Base-by-base conservation (phyloP, 2,888 invertebrate species). In the Apodemia duryi region DNA sequence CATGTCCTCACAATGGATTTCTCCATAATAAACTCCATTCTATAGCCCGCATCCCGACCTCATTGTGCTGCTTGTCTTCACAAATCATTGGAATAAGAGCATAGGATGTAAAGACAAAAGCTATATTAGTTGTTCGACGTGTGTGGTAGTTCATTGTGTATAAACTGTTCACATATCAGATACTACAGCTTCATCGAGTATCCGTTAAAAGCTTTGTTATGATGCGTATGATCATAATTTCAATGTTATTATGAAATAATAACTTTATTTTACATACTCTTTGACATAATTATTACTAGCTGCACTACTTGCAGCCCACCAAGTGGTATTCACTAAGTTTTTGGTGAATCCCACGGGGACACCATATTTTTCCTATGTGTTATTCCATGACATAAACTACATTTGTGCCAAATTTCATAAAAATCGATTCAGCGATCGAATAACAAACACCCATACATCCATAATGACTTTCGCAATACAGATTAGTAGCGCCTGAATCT, bases 21-120 rank as follows among this genome's bases (percentile, higher is more conserved):
- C 73, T 72, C 69, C 70, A 77, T 77, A 84, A 75, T 83, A 84
- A 85, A 83, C 79, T 73, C 85, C 75, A 89, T 91, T 88, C 84
- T 88, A 72, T 72, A 72, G 81, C 91, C 91, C 91, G 91, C 91
- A 91, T 91, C 88, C 86, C 85, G 75, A 71, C 72, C 79, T 79
- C 78, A 88, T 90, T 90, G 88, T 90, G 82, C 61, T 78, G 72
- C 87, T 87, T 85, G 86, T 83, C 86, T 86, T 85, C 88, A 90
- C 91, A 89, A 88, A 89, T 89, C 87, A 88, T 87, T 81, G 76
- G 70, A 74, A 49, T 49, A 49, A 74, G 74, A 82, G 85, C 77
- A 82, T 81, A 82, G 69, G 82, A 83, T 79, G 81, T 77, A 82
- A 82, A 90, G 84, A 89, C 90, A 88, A 89, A 85, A 80, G 84